These are phyloP conservation scores for Monochamus saltuarius DNA, from an alignment of 1,140 invertebrate species.

Conservation along the genomic window DNA sequence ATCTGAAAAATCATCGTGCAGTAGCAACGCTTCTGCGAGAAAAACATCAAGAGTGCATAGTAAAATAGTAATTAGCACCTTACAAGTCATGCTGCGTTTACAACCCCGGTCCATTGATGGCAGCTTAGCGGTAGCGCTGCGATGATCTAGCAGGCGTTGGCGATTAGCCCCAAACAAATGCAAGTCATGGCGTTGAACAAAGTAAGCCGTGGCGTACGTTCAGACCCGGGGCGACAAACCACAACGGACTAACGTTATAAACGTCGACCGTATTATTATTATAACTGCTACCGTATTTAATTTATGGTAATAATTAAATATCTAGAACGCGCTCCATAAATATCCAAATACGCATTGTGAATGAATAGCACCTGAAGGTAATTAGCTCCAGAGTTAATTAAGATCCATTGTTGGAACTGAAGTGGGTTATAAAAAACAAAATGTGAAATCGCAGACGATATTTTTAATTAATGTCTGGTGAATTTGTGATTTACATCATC, in stretches of 20 bases:
- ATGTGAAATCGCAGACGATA: no score
- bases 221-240: slow-evolving; percentile 29
- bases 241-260: slow-evolving; percentile 23
- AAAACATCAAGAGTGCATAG: no score
- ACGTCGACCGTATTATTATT: slow-evolving; percentile 19
- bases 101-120: slow-evolving; percentile 14
- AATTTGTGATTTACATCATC: no score
- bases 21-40: no score
- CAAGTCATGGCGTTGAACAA: slow-evolving; percentile 27
- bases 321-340: slow-evolving; percentile 2
- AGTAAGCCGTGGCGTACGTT: slow-evolving; percentile 16
- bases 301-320: slow-evolving; percentile 21
- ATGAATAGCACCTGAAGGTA: no score
- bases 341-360: no score
- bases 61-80: no score
- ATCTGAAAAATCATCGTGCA: no score
- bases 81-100: slow-evolving; percentile 17
- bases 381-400: no score
- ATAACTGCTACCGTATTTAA: slow-evolving; percentile 22
- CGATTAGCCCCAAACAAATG: slow-evolving; percentile 31
- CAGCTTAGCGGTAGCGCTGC: slow-evolving; percentile 20
- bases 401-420: no score
- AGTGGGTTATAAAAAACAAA: no score
- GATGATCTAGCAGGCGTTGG: slow-evolving; percentile 17
- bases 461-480: no score